Evolutionary conservation across 2,797 vertebrate species (phyloP), one percentile per base, ranked within the genome.

Genomic region (Rhinatrema bivittatum): DNA sequence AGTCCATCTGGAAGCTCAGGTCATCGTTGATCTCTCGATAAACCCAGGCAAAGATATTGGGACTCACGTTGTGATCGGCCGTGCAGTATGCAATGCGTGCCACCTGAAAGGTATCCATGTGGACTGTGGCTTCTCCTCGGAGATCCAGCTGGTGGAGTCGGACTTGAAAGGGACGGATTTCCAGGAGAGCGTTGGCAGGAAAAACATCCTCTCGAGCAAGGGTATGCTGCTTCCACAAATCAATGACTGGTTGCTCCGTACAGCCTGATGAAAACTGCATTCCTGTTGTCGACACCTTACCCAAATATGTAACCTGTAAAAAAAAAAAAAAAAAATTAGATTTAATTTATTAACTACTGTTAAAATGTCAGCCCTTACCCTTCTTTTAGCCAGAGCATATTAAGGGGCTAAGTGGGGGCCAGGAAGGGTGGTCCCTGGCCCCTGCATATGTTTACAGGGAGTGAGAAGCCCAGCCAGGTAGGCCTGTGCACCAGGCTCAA

Each of bases 61-160:
- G 89, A 70, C 87, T 91, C 65, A 91, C 46, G 3, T 91, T 74
- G 72, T 99, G 96, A 77, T 99, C 96, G 2, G 96, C 96, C 2
- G 96, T 98, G 90, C 96, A 99, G 72, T 98, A 99, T 49, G 96
- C 95, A 4, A 99, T 98, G 26, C 94, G 91, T 12, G 96, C 93
- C 74, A 99, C 96, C 76, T 99, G 94, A 77, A 96, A 99, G 56
- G 93, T 95, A 86, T 98, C 94, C 91, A 96, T 91, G 76, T 87
- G 87, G 38, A 93, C 68, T 0, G 91, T 90, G 0, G 90, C 89
- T 63, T 97, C 93, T 0, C 87, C 85, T 23, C 82, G 91, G 50
- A 82, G 86, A 17, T 94, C 91, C 29, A 96, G 81, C 62, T 97
- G 94, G 60, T 96, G 96, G 33, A 99, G 86, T 58, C 91, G 91